These are phyloP conservation scores for Nyctibius grandis DNA, from an alignment of 2,797 vertebrate genomes.

Conservation along the genomic window DNA sequence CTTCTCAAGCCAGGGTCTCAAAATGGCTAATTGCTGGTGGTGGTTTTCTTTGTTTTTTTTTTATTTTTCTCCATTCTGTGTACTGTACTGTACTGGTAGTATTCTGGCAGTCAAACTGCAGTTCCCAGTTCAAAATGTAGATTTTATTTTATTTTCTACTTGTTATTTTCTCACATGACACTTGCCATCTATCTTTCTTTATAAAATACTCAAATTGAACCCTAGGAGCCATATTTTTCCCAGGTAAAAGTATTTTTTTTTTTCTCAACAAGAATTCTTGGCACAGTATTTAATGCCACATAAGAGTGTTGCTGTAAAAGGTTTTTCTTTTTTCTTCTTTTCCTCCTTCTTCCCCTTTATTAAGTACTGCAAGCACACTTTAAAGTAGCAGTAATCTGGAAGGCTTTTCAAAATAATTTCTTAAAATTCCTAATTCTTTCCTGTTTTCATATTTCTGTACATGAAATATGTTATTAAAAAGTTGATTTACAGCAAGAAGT, in stretches of 20 bases:
- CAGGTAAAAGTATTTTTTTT: not conserved
- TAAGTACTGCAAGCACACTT: not conserved
- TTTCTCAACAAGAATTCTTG: not conserved
- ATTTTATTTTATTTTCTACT: not conserved
- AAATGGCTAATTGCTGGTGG: not conserved
- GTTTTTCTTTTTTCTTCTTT: not conserved
- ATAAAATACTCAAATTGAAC: not conserved
- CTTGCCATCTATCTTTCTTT: not conserved
- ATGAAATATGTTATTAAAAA: not conserved
- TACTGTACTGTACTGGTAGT: not conserved
- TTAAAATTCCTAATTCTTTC: not conserved
- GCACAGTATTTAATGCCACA: not conserved
- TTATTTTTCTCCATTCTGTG: not conserved
- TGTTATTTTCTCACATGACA: not conserved
- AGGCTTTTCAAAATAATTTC: not conserved
- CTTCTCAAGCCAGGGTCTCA: not conserved
- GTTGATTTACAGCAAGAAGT: not conserved
- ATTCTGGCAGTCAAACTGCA: not conserved
- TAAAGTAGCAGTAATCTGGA: not conserved
- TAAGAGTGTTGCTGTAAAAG: not conserved
- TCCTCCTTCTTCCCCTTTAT: not conserved
- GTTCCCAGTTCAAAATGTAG: not conserved
- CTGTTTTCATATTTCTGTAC: not conserved
- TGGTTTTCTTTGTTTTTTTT: not conserved
- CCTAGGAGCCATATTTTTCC: not conserved